Evolutionary conservation across 2,888 invertebrate genomes (phyloP), one percentile per base, ranked within the genome.

Genomic region (Pollenia labialis): DNA sequence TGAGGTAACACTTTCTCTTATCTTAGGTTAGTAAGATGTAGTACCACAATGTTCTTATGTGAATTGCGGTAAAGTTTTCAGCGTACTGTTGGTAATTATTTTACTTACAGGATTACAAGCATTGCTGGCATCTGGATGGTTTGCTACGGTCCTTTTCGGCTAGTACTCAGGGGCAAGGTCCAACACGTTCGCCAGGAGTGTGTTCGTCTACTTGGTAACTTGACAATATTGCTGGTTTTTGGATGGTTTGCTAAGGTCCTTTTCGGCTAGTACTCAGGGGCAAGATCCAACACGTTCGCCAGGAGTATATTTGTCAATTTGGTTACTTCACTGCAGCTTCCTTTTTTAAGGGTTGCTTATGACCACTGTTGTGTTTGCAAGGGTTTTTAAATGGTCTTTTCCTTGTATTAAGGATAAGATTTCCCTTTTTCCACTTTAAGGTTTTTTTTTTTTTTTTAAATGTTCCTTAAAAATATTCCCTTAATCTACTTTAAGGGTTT

Each of bases 41-140:
- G n/a, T n/a, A n/a, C n/a, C n/a, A n/a, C n/a, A 48, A 48, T 48
- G 48, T 48, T 48, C 48, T 48, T 48, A 48, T 32, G 32, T 32
- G 12, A 12, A 48, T 48, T 48, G 48, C 4, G 12, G 48, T 48
- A 48, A 48, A 12, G 6, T 48, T 48, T 48, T 12, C 48, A 48
- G 48, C 48, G 23, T 23, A 23, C 23, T 58, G 40, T 58, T 58
- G 40, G 23, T 60, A 62, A 62, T 42, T 42, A 62, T n/a, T 8
- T n/a, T 42, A 62, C 62, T 62, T 62, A 62, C 42, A 62, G n/a
- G 16, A 62, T 42, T 42, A 62, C 42, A 62, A 62, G 42, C 62
- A 62, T 62, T 62, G 44, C 62, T 64, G 44, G 62, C 16, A 1
- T 64, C 52, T 52, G 52, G 52, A 54, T 16, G 62, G 62, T 64